These are phyloP conservation scores for Botrylloides violaceus DNA, from an alignment of 23 tunicate species.

Conservation along the genomic window DNA sequence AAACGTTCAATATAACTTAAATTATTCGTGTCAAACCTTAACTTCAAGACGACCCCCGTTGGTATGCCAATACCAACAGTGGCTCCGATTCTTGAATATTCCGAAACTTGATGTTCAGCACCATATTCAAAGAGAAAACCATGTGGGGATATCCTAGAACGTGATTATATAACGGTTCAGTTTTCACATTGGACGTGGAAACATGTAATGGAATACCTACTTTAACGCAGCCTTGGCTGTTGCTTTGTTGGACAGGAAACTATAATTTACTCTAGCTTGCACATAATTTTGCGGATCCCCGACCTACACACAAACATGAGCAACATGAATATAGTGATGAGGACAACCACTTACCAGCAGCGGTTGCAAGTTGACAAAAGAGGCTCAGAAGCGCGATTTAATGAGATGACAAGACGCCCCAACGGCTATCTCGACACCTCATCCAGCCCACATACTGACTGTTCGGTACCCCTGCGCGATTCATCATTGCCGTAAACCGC, in stretches of 20 bases:
- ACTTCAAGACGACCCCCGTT: slow-evolving; percentile 56
- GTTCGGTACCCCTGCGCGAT: slow-evolving; percentile 34
- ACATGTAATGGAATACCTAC: slow-evolving; percentile 18
- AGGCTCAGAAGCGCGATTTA: slow-evolving; percentile 16
- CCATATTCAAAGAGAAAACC: slow-evolving; percentile 77
- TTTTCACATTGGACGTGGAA: not conserved
- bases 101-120: slow-evolving; percentile 67
- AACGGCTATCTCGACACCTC: slow-evolving; percentile 10
- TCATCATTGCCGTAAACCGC: slow-evolving; percentile 12
- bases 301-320: too few species aligned
- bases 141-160: slow-evolving; percentile 64
- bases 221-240: slow-evolving; percentile 40
- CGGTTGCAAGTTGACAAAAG: too few species aligned
- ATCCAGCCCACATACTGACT: slow-evolving; percentile 28
- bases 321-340: too few species aligned
- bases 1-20: not conserved
- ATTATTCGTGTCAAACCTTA: slow-evolving; percentile 28
- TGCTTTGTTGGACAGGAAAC: slow-evolving; percentile 43
- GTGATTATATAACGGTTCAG: not conserved
- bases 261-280: slow-evolving; percentile 34
- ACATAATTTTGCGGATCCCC: slow-evolving; percentile 84
- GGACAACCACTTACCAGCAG: too few species aligned
- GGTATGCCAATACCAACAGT: slow-evolving; percentile 74
- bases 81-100: slow-evolving; percentile 56
- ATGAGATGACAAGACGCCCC: slow-evolving; percentile 3